Evolutionary conservation across 2,113 vertebrate species (phyloP).

Genomic region (Pterocles orientalis): DNA sequence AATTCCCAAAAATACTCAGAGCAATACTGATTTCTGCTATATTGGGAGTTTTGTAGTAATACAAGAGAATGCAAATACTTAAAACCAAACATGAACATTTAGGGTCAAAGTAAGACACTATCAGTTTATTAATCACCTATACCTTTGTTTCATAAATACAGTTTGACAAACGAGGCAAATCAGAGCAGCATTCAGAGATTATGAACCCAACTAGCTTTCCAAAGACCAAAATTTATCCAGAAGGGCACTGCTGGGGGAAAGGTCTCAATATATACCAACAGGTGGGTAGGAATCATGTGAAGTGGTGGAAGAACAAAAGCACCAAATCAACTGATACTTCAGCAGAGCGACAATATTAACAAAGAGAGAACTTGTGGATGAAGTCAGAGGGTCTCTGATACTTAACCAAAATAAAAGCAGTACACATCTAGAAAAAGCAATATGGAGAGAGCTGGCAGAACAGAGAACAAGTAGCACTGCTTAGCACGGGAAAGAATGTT

Average conservation of each 20-base stretch:
- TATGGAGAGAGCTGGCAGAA: background rate
- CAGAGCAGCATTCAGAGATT: background rate
- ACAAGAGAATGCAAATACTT: background rate
- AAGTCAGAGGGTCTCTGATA: background rate
- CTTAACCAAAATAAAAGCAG: background rate
- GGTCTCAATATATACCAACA: background rate
- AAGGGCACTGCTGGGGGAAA: background rate
- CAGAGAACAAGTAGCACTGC: background rate
- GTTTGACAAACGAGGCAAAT: background rate
- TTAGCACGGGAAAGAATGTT: background rate
- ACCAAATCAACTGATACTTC: background rate
- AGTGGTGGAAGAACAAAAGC: background rate
- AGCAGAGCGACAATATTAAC: background rate
- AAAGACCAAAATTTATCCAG: background rate
- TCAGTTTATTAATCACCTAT: background rate
- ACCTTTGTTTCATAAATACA: background rate
- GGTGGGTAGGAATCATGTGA: background rate
- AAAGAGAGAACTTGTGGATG: background rate
- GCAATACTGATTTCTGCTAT: background rate
- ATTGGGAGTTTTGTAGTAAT: background rate
- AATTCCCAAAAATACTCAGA: constrained; percentile 41
- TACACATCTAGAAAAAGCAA: background rate
- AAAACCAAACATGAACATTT: background rate
- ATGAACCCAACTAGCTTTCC: background rate
- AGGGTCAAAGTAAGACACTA: background rate